Evolutionary conservation across 1,140 invertebrate species (phyloP).

Genomic region (Choristoneura fumiferana): DNA sequence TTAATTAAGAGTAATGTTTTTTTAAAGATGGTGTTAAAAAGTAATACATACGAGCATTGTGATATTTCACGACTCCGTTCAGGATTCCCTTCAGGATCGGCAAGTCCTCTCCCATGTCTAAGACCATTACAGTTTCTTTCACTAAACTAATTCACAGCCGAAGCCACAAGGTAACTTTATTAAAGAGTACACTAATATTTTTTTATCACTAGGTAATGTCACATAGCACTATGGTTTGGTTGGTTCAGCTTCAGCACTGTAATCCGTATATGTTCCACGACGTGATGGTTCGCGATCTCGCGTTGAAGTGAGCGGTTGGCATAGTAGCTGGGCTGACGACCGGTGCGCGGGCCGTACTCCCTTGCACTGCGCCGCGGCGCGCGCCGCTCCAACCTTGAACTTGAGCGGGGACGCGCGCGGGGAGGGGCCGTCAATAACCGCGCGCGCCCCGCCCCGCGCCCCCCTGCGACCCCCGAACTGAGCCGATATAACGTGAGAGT

Average conservation of each 20-base stretch:
- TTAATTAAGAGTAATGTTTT: neutral
- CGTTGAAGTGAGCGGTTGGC: slow-evolving; percentile 58
- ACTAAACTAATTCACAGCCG: slow-evolving; percentile 73
- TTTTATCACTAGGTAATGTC: slow-evolving; percentile 43
- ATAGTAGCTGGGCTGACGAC: slow-evolving; percentile 78
- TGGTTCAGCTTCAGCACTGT: slow-evolving; percentile 60
- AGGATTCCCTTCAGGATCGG: slow-evolving; percentile 93
- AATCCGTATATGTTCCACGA: slow-evolving; percentile 53
- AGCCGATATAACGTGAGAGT: slow-evolving; percentile 36
- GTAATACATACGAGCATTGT: slow-evolving; percentile 92
- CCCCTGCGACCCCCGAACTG: slow-evolving; percentile 28
- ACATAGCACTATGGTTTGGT: slow-evolving; percentile 58
- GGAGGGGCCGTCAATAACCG: slow-evolving; percentile 70
- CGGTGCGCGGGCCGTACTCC: slow-evolving; percentile 76
- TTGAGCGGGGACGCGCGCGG: slow-evolving; percentile 77
- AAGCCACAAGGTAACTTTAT: slow-evolving; percentile 72
- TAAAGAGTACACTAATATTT: neutral
- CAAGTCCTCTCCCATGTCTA: slow-evolving; percentile 90
- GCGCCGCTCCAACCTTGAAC: slow-evolving; percentile 85
- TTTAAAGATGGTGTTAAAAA: slow-evolving; percentile 19
- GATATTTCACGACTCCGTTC: slow-evolving; percentile 92
- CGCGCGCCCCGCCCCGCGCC: slow-evolving; percentile 35
- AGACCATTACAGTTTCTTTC: slow-evolving; percentile 69
- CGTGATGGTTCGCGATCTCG: slow-evolving; percentile 51
- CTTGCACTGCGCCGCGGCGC: slow-evolving; percentile 80